Evolutionary conservation across 2,797 vertebrate species (phyloP), one percentile per base, ranked within the genome.

Genomic region (Erethizon dorsatum): DNA sequence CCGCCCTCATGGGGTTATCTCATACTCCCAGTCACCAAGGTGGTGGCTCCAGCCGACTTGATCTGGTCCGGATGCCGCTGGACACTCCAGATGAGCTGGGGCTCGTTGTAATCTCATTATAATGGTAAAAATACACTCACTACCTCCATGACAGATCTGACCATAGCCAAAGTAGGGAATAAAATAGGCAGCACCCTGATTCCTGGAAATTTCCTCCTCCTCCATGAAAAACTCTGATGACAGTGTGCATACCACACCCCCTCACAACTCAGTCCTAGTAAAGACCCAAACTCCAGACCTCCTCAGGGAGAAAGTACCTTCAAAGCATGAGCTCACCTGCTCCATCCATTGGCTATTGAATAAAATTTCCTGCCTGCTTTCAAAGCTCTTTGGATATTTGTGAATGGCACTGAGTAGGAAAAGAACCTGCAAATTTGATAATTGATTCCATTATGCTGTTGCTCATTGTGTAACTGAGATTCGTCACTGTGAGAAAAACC

Each of bases 381-480:
- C 31, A 52, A 52, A 33, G 47, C 47, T 78, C 75, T 78, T 78
- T 52, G 15, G 75, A 52, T 24, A 28, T 18, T 50, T 78, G 75
- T 78, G 75, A 78, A 31, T 7, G 7, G 14, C 13, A 31, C 3
- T 31, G 8, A 52, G 47, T 10, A 52, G 45, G 45, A 50, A 28
- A 33, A 52, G 75, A 15, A 52, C 50, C 75, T 78, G 15, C 47
- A 52, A 31, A 78, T 52, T 14, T 78, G 75, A 22, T 18, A 50
- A 31, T 47, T 50, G 78, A 75, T 86, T 93, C 37, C 52, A 87
- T 18, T 83, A 77, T 91, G 61, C 61, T 90, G 56, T 45, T 67
- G 18, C 59, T 28, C 47, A 12, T 47, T 47, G 41, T 57, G 5
- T 92, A 61, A 79, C 28, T 78, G n/a, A 15, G 26, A 90, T 22